Evolutionary conservation across 1,140 invertebrate species (phyloP), one percentile per base, ranked within the genome.

Genomic region (Neodiprion virginianus): DNA sequence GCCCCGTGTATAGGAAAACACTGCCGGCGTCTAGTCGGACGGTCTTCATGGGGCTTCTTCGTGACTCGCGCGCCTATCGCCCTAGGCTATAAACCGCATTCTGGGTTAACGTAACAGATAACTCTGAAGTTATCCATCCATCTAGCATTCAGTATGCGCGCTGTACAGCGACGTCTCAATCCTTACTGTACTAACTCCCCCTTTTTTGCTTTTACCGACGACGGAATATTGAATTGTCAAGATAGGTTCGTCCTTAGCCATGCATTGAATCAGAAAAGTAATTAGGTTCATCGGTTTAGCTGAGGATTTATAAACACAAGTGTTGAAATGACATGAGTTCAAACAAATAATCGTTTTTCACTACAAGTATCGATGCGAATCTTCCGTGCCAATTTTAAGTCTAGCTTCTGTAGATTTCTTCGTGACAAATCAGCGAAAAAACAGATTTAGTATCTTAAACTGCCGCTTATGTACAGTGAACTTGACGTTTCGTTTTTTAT

Each of bases 121-220:
- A 61, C 53, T 61, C 53, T 17, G n/a, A 61, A 61, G 53, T 61
- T 61, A 61, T 61, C 53, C 53, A 61, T 61, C 53, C 53, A 61
- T 61, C 53, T 61, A 61, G 53, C 5, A 61, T 61, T 61, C 53
- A 8, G 5, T 61, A 12, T 61, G 28, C 28, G 53, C 28, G 5
- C 28, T 40, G 4, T 40, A 40, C 53, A 7, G 53, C 53, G 8
- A 40, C 11, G 53, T 61, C n/a, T 61, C 53, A 61, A 61, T 61
- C 53, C n/a, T 4, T 61, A 61, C 53, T 17, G 53, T 61, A 61
- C 53, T 61, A 61, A 14, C 53, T 11, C 11, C 53, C 53, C 14
- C n/a, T 17, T 61, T 61, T 17, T 17, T 17, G 11, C 53, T 61
- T 17, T 61, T 12, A 8, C 5, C 8, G 8, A 61, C 53, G 53